phyloP scores from a whole-genome alignment of 2,113 vertebrate genomes.

The Xenotilapia leptura region DNA sequence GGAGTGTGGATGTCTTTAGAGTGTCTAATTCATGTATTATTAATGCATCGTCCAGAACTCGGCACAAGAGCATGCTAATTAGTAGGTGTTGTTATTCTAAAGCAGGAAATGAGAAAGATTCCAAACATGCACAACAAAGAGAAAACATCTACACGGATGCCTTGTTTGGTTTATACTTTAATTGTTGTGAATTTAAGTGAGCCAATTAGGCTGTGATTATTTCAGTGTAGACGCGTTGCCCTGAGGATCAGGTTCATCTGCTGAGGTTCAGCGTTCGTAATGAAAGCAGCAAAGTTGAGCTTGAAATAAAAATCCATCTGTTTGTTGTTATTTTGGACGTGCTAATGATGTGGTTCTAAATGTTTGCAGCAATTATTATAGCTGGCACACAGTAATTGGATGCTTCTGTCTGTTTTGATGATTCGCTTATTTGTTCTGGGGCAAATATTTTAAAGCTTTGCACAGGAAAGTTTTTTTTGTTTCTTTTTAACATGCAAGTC shows the following conservation, averaged over 20 bases:
- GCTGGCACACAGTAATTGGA: conserved; percentile 32
- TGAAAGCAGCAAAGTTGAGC: conserved; percentile 44
- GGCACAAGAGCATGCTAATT: conserved; percentile 49
- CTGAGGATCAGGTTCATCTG: conserved; percentile 46
- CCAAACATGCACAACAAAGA: conserved; percentile 29
- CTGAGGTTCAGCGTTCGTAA: conserved; percentile 9
- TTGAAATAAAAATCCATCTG: conserved; percentile 47
- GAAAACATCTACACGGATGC: conserved; percentile 25
- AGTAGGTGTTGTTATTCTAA: conserved; percentile 59
- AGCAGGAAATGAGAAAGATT: conserved; percentile 36
- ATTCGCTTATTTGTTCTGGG: conserved; percentile 22
- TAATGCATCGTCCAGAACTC: conserved; percentile 43
- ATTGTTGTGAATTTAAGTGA: conserved; percentile 67
- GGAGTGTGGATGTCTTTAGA: conserved; percentile 19
- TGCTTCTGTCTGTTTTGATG: conserved; percentile 34
- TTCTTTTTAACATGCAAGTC: neutral
- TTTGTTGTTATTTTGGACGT: conserved; percentile 48
- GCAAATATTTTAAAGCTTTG: conserved; percentile 10
- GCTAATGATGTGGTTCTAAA: conserved; percentile 49
- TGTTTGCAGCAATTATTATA: conserved; percentile 45
- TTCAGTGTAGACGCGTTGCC: conserved; percentile 44
- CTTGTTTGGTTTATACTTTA: conserved; percentile 57
- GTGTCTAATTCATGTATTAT: conserved; percentile 62
- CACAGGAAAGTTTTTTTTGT: neutral
- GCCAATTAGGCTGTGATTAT: conserved; percentile 67